Percentiles rank a stretch among this genome's conserved stretches.
These are phyloP conservation scores for Cyclura pinguis DNA, from an alignment of 2,797 vertebrate genomes.

Conservation along the genomic window DNA sequence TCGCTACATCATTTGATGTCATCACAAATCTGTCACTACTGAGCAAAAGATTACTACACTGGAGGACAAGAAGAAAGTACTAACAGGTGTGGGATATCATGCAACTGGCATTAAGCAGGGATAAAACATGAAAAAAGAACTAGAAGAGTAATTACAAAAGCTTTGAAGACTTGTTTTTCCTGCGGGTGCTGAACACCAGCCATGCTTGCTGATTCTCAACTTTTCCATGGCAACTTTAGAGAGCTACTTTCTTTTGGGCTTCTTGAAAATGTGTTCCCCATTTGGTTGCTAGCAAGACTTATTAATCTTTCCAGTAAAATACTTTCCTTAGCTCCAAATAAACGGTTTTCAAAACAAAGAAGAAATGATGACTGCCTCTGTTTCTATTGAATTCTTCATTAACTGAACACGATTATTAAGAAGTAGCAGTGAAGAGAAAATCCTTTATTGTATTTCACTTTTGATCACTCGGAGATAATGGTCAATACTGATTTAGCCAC, in stretches of 20 bases:
- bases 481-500: neutral
- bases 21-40: slow-evolving; percentile 53
- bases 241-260: neutral
- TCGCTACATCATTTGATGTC: slow-evolving; percentile 66
- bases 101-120: slow-evolving; percentile 3
- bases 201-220: neutral
- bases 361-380: neutral
- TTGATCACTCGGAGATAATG: slow-evolving; percentile 3
- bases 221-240: neutral
- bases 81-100: slow-evolving; percentile 39
- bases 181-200: slow-evolving; percentile 11
- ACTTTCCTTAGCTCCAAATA: neutral
- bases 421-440: slow-evolving; percentile 6
- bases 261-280: neutral
- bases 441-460: neutral
- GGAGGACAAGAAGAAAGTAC: slow-evolving; percentile 48
- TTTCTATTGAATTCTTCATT: neutral
- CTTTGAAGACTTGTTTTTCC: neutral
- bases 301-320: neutral
- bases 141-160: slow-evolving; percentile 18
- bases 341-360: neutral
- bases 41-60: slow-evolving; percentile 47
- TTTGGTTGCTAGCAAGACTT: neutral
- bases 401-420: slow-evolving; percentile 5
- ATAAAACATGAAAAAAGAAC: neutral